Percentiles rank a stretch among this genome's conserved stretches.
phyloP scores from a whole-genome alignment of 2,888 invertebrate species.

The Papilio elwesi region DNA sequence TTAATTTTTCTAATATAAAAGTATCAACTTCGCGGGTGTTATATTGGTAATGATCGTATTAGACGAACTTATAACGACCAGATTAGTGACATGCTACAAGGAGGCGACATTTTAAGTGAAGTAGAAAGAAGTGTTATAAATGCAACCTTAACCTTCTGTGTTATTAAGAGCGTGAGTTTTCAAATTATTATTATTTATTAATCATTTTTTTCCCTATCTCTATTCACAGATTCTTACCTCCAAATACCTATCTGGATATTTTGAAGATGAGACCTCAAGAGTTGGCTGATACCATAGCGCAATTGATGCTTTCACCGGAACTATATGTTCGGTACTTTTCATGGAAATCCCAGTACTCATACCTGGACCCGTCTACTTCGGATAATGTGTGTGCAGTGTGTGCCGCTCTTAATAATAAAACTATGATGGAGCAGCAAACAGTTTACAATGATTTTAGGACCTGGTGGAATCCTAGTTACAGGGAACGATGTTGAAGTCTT shows the following conservation, averaged over 20 bases:
- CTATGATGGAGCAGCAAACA: conserved; percentile 47
- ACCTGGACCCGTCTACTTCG: conserved; percentile 49
- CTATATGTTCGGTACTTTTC: conserved; percentile 60
- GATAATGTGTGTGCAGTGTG: conserved; percentile 67
- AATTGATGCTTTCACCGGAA: conserved; percentile 54
- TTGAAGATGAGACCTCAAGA: conserved; percentile 47
- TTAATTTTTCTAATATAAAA: too few relatives aligned
- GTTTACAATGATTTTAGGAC: conserved; percentile 59
- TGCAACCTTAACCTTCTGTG: too few relatives aligned
- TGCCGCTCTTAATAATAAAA: conserved; percentile 58
- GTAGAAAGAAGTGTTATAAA: too few relatives aligned
- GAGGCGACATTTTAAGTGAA: too few relatives aligned
- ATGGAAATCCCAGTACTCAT: conserved; percentile 63
- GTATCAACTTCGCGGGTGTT: too few relatives aligned
- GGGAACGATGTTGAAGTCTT: conserved; percentile 43
- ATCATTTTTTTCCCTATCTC: not conserved
- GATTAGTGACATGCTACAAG: too few relatives aligned
- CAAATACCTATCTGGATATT: conserved; percentile 68
- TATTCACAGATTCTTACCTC: conserved; percentile 70
- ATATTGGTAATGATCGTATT: too few relatives aligned
- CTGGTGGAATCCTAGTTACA: conserved; percentile 64
- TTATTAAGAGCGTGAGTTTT: too few relatives aligned
- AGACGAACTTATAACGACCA: too few relatives aligned
- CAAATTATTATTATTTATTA: not conserved
- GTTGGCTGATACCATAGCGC: conserved; percentile 59